Percentiles rank a stretch among this genome's conserved stretches.
Conservation (phyloP, 2,888 invertebrate genomes). For the Lithodes maja region DNA sequence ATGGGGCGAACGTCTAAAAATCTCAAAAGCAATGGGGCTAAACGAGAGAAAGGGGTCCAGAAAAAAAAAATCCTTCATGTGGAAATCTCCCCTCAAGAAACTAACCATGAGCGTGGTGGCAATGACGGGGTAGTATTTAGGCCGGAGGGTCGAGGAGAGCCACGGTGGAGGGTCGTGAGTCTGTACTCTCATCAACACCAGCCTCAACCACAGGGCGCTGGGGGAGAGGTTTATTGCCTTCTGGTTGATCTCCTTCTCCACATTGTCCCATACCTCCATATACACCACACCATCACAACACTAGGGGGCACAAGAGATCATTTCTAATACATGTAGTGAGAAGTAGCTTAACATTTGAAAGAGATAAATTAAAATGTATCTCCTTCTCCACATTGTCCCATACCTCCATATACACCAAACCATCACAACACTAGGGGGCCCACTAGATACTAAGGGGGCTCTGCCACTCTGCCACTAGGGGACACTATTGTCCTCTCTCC, state of each 20-base stretch:
- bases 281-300: neutral
- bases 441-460: no score
- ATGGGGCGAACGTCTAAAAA: no score
- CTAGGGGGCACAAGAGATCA: neutral
- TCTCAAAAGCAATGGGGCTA: no score
- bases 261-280: neutral
- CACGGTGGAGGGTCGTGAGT: neutral
- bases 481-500: no score
- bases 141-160: slow-evolving; percentile 23
- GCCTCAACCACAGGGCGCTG: slow-evolving; percentile 36
- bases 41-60: no score
- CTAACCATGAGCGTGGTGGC: slow-evolving; percentile 38
- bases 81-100: neutral
- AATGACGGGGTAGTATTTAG: slow-evolving; percentile 16
- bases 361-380: neutral
- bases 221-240: slow-evolving; percentile 30
- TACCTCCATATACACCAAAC: no score
- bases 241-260: neutral
- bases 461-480: no score
- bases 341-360: neutral
- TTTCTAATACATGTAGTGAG: neutral
- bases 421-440: slow-evolving; percentile 9
- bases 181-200: slow-evolving; percentile 22
- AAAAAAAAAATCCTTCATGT: no score
- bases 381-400: no score